Evolutionary conservation across 2,113 vertebrate species (phyloP), one percentile per base, ranked within the genome.

Genomic region (Perccottus glenii): DNA sequence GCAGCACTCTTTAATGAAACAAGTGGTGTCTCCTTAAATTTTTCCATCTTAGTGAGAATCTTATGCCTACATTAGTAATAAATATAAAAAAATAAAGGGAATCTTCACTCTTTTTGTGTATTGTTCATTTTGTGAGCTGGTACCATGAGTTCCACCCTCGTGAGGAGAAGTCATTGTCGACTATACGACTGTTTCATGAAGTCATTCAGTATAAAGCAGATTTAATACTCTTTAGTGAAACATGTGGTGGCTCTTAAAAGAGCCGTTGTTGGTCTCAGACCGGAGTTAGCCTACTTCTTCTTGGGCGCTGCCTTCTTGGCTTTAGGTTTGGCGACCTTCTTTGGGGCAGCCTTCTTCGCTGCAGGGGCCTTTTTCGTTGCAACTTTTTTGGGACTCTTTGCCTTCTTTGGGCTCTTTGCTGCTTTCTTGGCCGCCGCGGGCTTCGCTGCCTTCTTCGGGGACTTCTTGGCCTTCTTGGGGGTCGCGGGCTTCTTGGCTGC

Each of bases 271-370:
- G n/a, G 11, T 5, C 6, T 1, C 5, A 8, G 1, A 1, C 1
- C 0, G 8, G 14, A 9, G 49, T 47, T 78, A n/a, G n/a, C n/a
- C n/a, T 40, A 82, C 70, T 82, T 82, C 65, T 81, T 77, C 60
- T 77, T 71, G 67, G 55, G 5, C 44, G 76, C 64, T 8, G 76
- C 46, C 70, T 73, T 73, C 64, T 73, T 70, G 0, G 35, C 55
- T 43, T 43, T 43, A 3, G 42, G 19, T 3, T 27, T 27, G 19
- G 19, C 19, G 3, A 3, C 19, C 3, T 48, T 48, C 47, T 48
- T 48, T 14, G 47, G 12, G 47, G 47, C 1, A 3, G 47, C 47
- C 2, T 48, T 48, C 40, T 79, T 79, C 0, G 57, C 16, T 0
- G 59, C 58, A 0, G 49, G 46, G 0, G 73, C 40, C 5, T 68